A percentile compares a stretch with the other conserved stretches of the same genome.
These are phyloP conservation scores for Heliothis virescens DNA, from an alignment of 1,140 invertebrate species.

Conservation along the genomic window DNA sequence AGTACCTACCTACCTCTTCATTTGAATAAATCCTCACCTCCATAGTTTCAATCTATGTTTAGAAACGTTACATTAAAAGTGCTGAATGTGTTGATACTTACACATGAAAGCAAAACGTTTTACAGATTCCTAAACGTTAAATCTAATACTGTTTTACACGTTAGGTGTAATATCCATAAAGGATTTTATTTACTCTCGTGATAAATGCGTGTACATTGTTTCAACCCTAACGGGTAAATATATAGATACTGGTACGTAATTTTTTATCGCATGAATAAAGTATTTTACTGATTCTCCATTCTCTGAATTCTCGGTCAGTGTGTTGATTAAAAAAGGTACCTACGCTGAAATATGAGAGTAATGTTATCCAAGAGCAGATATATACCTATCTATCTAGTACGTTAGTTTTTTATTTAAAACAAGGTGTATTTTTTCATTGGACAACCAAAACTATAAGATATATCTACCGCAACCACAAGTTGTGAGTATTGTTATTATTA, in stretches of 20 bases:
- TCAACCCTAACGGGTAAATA: constrained; percentile 16
- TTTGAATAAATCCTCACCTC: too few species aligned
- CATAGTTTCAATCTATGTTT: too few species aligned
- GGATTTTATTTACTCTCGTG: background rate
- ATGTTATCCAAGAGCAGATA: background rate
- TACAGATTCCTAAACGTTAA: too few species aligned
- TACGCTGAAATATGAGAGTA: constrained; percentile 14
- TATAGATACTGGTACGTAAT: background rate
- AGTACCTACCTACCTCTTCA: too few species aligned
- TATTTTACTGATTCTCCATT: constrained; percentile 8
- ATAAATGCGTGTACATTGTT: background rate
- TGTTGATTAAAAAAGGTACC: constrained; percentile 31
- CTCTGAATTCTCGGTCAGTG: constrained; percentile 12
- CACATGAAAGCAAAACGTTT: too few species aligned
- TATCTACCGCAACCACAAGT: too few species aligned
- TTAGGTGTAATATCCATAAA: constrained; percentile 3
- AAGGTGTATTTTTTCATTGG: too few species aligned
- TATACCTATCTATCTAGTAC: background rate
- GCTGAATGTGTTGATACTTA: too few species aligned
- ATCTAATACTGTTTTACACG: too few species aligned
- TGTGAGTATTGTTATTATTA: too few species aligned
- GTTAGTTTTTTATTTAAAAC: background rate
- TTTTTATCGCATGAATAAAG: constrained; percentile 22
- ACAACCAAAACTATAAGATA: too few species aligned
- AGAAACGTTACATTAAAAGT: too few species aligned